Percentiles rank a stretch among this genome's conserved stretches.
Conservation (phyloP, 2,888 invertebrate genomes). For the Ectemnius continuus region DNA sequence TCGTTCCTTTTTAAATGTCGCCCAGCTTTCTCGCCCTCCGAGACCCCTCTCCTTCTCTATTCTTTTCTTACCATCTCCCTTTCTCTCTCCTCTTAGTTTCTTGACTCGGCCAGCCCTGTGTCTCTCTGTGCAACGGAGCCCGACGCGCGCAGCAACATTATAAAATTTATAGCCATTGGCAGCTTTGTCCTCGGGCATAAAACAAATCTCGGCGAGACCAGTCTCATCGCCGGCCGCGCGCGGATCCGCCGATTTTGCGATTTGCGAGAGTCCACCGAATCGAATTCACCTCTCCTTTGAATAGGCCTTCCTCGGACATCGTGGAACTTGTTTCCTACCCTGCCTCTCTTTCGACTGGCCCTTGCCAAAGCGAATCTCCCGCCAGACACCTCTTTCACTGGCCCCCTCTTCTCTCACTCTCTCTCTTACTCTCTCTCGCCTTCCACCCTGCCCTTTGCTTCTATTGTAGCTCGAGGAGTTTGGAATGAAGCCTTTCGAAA, state of each 20-base stretch:
- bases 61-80: background rate
- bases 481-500: no score
- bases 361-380: constrained; percentile 2
- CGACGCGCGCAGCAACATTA: constrained; percentile 22
- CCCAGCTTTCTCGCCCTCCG: constrained; percentile 15
- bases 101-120: no score
- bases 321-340: constrained; percentile 15
- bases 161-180: constrained; percentile 70
- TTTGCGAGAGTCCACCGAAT: constrained; percentile 39
- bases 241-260: constrained; percentile 56
- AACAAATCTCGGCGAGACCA: constrained; percentile 54
- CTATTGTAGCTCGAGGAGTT: no score
- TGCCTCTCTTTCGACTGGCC: constrained; percentile 3
- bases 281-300: constrained; percentile 32
- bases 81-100: no score
- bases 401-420: no score
- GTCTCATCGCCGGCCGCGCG: constrained; percentile 30
- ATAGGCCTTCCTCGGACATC: background rate
- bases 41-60: constrained; percentile 7
- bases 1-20: constrained; percentile 76
- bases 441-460: no score
- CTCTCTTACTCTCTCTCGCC: no score
- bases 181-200: constrained; percentile 67
- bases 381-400: no score
- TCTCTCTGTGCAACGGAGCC: no score